Percentiles rank a stretch among this genome's conserved stretches.
phyloP scores from a whole-genome alignment of 2,113 vertebrate species.

The Siphamia tubifer region DNA sequence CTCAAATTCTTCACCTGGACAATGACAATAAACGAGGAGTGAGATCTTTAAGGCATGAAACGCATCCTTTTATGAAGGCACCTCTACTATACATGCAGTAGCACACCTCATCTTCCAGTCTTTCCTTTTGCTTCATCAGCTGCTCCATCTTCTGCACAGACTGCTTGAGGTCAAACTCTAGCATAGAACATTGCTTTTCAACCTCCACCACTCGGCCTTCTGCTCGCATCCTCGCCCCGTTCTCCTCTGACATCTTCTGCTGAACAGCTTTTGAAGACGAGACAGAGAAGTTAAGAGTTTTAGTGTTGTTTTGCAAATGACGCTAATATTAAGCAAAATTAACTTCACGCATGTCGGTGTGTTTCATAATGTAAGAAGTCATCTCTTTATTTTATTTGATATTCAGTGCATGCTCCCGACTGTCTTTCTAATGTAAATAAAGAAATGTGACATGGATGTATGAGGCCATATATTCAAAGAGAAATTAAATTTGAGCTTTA shows the following conservation, averaged over 20 bases:
- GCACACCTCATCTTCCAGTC: slow-evolving; percentile 93
- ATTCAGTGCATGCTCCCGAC: no score
- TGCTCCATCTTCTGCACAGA: slow-evolving; percentile 96
- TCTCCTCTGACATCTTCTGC: slow-evolving; percentile 94
- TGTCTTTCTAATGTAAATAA: no score
- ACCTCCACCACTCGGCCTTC: slow-evolving; percentile 93
- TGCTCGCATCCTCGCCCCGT: slow-evolving; percentile 88
- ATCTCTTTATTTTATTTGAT: no score
- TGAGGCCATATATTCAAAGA: no score
- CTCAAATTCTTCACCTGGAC: slow-evolving; percentile 87
- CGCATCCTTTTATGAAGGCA: no score
- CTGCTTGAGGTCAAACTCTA: slow-evolving; percentile 97
- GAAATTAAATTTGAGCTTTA: no score
- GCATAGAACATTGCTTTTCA: slow-evolving; percentile 97
- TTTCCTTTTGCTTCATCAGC: slow-evolving; percentile 93
- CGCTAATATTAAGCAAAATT: background rate
- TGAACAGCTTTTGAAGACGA: slow-evolving; percentile 85
- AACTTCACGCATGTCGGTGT: background rate
- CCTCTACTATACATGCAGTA: background rate
- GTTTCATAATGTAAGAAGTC: no score
- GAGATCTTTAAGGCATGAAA: background rate
- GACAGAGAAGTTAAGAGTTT: background rate
- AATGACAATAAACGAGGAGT: background rate
- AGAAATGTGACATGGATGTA: no score
- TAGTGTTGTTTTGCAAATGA: background rate